phyloP scores from a whole-genome alignment of 92 coral and sea anemone species.

The Ricordea florida region DNA sequence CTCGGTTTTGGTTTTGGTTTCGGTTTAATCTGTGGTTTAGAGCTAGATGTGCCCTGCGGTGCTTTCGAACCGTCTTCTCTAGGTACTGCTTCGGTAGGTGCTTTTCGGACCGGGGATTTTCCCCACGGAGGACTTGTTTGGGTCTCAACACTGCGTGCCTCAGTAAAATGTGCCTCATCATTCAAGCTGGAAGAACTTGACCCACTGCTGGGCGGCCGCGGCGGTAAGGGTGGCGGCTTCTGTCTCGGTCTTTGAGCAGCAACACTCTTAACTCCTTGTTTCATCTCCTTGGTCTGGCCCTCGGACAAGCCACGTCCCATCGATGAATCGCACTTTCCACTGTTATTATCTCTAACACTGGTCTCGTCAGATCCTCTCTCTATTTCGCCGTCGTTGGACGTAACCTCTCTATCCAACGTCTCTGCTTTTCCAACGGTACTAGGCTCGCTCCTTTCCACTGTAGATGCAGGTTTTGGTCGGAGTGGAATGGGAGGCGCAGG shows the following conservation, averaged over 20 bases:
- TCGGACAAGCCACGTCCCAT: too few relatives aligned
- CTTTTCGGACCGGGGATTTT: not conserved
- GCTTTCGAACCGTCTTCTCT: not conserved
- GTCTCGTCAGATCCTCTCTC: too few relatives aligned
- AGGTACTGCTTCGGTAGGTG: not conserved
- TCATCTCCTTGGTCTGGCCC: too few relatives aligned
- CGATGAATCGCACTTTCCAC: too few relatives aligned
- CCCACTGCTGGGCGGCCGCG: constrained; percentile 35
- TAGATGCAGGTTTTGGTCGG: constrained; percentile 23
- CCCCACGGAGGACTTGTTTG: not conserved
- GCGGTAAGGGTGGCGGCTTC: constrained; percentile 47
- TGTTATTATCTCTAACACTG: too few relatives aligned
- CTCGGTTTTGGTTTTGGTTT: constrained; percentile 80
- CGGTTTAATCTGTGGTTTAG: constrained; percentile 56
- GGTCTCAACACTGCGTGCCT: not conserved
- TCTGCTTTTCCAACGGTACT: not conserved
- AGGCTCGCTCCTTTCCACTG: not conserved
- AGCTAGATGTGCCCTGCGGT: not conserved
- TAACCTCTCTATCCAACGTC: not conserved
- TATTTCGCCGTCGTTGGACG: not conserved
- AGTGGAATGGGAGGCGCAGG: constrained; percentile 56
- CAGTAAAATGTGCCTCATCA: not conserved
- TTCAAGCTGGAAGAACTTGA: not conserved
- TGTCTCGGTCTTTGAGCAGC: not conserved
- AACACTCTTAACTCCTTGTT: not conserved